Percentiles rank a stretch among this genome's conserved stretches.
These are phyloP conservation scores for Acipenser oxyrinchus DNA, from an alignment of 2,797 vertebrate species.

Conservation along the genomic window DNA sequence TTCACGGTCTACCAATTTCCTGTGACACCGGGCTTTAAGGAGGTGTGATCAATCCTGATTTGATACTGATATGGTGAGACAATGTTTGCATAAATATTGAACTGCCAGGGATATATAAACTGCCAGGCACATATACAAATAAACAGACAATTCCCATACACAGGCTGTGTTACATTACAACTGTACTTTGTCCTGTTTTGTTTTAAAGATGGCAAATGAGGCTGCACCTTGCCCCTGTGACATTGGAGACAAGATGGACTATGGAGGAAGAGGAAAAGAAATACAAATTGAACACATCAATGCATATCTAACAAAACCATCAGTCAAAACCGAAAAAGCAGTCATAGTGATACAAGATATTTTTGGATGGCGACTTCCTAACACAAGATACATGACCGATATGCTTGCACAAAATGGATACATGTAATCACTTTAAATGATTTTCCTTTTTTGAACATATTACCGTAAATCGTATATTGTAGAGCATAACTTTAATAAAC, in stretches of 20 bases:
- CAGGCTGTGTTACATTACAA: no score
- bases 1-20: no score
- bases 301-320: conserved; percentile 69
- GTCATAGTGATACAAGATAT: conserved; percentile 82
- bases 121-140: no score
- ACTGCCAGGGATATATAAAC: no score
- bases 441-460: neutral
- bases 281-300: conserved; percentile 72
- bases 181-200: no score
- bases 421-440: conserved; percentile 48
- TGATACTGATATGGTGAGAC: no score
- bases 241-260: conserved; percentile 67
- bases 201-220: conserved; percentile 77
- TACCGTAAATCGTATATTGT: neutral
- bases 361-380: conserved; percentile 80
- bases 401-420: conserved; percentile 82
- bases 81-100: no score
- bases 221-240: conserved; percentile 73
- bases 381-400: conserved; percentile 84
- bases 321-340: conserved; percentile 61
- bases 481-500: neutral
- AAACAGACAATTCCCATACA: no score
- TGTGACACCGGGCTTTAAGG: no score
- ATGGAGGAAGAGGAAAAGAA: conserved; percentile 73
- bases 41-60: no score